These are phyloP conservation scores for Characodon lateralis DNA, from an alignment of 2,797 vertebrate species.

Conservation along the genomic window DNA sequence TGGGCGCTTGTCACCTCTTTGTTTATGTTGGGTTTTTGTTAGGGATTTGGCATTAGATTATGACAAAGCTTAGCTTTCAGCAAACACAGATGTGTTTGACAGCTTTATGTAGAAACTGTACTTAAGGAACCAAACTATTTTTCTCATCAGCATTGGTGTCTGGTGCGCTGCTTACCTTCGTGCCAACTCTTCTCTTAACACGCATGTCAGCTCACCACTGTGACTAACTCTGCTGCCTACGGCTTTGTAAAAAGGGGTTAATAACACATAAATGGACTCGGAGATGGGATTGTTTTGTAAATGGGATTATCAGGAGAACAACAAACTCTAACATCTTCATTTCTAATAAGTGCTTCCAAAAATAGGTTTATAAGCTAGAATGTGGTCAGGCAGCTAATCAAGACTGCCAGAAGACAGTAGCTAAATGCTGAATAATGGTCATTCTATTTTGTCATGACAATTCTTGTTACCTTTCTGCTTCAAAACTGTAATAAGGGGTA, in stretches of 20 bases:
- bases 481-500: background rate
- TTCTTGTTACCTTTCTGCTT: background rate
- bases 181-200: background rate
- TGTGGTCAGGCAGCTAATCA: background rate
- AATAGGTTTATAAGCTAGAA: background rate
- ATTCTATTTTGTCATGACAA: background rate
- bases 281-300: background rate
- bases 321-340: background rate
- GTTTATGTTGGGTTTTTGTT: background rate
- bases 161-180: background rate
- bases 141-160: background rate
- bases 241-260: background rate
- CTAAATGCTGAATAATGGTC: background rate
- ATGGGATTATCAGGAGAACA: background rate
- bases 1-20: background rate
- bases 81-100: background rate
- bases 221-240: constrained; percentile 1
- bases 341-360: constrained; percentile 1
- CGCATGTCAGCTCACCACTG: background rate
- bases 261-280: background rate
- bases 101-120: background rate
- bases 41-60: background rate
- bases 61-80: background rate
- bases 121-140: background rate
- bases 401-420: background rate